phyloP scores from a whole-genome alignment of 2,113 vertebrate genomes.

The Oophaga pumilio region DNA sequence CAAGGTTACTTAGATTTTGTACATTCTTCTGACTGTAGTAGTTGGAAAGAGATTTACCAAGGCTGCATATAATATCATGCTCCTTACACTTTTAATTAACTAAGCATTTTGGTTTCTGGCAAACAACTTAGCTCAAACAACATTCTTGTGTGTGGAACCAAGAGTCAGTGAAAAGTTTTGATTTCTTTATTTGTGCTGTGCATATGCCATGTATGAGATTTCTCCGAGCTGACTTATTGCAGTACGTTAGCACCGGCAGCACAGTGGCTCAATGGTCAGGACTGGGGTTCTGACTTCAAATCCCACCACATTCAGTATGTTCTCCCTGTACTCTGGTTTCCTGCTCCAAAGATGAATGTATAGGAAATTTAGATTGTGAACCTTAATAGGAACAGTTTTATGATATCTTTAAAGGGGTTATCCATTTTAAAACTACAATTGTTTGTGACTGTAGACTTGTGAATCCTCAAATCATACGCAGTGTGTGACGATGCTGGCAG shows the following conservation, averaged over 20 bases:
- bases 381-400: no score
- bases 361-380: no score
- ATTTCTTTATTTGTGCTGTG: neutral
- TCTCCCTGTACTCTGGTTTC: no score
- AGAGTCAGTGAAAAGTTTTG: neutral
- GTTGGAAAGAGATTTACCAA: neutral
- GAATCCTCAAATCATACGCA: no score
- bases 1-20: neutral
- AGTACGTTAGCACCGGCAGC: neutral
- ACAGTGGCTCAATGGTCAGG: no score
- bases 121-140: conserved; percentile 1
- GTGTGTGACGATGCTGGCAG: no score
- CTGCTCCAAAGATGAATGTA: no score
- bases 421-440: no score
- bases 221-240: neutral
- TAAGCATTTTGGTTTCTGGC: conserved; percentile 7
- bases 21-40: neutral
- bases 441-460: no score
- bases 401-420: no score
- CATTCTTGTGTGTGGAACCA: neutral
- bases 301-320: no score
- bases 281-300: no score
- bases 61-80: conserved; percentile 29
- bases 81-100: conserved; percentile 31
- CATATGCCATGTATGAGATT: neutral